A percentile compares a stretch with the other conserved stretches of the same genome.
Conservation (phyloP, 2,888 invertebrate genomes). For the Ganaspis brasiliensis region DNA sequence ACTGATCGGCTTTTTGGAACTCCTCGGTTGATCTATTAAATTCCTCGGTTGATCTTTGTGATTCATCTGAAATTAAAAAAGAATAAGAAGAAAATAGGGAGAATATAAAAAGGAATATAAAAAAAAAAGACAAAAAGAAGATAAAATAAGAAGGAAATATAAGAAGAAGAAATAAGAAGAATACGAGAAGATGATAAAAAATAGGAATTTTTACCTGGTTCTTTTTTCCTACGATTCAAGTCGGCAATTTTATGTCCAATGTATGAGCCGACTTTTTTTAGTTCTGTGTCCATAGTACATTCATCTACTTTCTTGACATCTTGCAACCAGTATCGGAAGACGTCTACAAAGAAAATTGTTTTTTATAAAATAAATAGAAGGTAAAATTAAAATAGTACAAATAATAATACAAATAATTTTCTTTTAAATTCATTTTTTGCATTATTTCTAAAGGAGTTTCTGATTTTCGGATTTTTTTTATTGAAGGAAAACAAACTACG, state of each 20-base stretch:
- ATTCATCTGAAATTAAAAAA: neutral
- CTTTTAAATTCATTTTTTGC: no score
- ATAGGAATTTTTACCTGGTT: conserved; percentile 12
- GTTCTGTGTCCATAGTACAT: conserved; percentile 54
- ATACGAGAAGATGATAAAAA: no score
- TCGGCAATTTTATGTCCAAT: conserved; percentile 41
- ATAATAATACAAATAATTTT: neutral
- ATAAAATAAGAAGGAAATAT: no score
- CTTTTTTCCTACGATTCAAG: conserved; percentile 36
- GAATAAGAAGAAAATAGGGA: neutral
- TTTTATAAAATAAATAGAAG: neutral
- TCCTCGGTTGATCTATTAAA: conserved; percentile 22
- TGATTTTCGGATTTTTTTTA: no score
- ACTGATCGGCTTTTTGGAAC: conserved; percentile 11
- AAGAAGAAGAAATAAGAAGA: no score
- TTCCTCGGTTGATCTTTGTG: conserved; percentile 14
- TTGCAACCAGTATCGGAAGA: conserved; percentile 44
- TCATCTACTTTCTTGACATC: conserved; percentile 43
- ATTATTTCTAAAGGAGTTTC: no score
- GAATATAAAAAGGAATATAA: no score
- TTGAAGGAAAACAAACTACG: no score
- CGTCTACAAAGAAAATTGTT: conserved; percentile 34
- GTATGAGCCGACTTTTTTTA: conserved; percentile 33
- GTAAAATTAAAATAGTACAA: neutral
- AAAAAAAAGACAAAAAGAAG: no score